These are phyloP conservation scores for Alviniconcha marisindica DNA, from an alignment of 1,140 invertebrate genomes.

Conservation along the genomic window DNA sequence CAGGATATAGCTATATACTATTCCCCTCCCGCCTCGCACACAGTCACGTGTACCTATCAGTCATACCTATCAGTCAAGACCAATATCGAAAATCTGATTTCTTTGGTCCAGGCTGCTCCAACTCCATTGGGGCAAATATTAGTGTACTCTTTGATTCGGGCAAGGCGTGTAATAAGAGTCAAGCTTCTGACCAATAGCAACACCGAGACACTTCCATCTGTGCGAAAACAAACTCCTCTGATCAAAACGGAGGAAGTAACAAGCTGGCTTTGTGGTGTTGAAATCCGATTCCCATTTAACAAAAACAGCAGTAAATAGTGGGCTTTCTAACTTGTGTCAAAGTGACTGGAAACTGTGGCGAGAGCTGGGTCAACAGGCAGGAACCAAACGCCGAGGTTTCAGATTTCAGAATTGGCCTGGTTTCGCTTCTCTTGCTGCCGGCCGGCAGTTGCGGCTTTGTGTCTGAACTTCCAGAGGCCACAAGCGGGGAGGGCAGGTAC, in stretches of 20 bases:
- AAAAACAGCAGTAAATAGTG: background rate
- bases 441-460: background rate
- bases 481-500: background rate
- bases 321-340: too few relatives aligned
- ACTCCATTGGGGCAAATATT: too few relatives aligned
- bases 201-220: background rate
- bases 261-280: background rate
- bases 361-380: background rate
- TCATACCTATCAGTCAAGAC: too few relatives aligned
- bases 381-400: conserved; percentile 1
- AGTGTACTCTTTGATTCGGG: too few relatives aligned
- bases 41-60: too few relatives aligned
- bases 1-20: too few relatives aligned
- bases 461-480: background rate
- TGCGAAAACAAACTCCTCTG: background rate
- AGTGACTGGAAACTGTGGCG: background rate
- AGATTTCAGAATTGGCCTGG: background rate
- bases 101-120: too few relatives aligned
- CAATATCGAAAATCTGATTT: too few relatives aligned
- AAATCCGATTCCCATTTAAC: background rate
- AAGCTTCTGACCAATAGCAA: background rate
- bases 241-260: conserved; percentile 12
- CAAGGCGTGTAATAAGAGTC: too few relatives aligned
- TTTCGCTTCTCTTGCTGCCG: background rate
- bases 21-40: too few relatives aligned